phyloP scores from a whole-genome alignment of 2,888 invertebrate species.

The Cynaeus angustus region DNA sequence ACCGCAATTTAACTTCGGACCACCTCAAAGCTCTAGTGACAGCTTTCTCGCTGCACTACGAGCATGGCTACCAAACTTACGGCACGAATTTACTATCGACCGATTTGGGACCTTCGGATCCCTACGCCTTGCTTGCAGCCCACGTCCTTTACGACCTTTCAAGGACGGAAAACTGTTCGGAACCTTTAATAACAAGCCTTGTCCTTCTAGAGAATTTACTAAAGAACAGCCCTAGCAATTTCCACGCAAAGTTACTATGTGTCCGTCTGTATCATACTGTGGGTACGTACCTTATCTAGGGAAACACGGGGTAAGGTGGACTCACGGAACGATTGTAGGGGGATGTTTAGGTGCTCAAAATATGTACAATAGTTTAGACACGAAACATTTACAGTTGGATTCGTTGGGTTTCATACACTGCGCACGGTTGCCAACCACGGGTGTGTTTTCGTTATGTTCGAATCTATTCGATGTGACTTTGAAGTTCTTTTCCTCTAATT shows the following conservation, averaged over 20 bases:
- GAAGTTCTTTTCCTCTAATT: slow-evolving; percentile 90
- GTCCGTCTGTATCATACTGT: slow-evolving; percentile 86
- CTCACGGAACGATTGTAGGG: slow-evolving; percentile 71
- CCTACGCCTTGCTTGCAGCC: slow-evolving; percentile 86
- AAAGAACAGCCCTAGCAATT: slow-evolving; percentile 88
- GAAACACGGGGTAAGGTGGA: slow-evolving; percentile 14
- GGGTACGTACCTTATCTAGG: slow-evolving; percentile 72
- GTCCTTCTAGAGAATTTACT: slow-evolving; percentile 83
- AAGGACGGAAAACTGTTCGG: slow-evolving; percentile 72
- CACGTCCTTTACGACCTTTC: slow-evolving; percentile 80
- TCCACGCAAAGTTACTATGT: slow-evolving; percentile 89
- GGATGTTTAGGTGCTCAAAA: slow-evolving; percentile 83
- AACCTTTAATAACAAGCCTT: slow-evolving; percentile 78
- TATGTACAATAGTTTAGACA: slow-evolving; percentile 86
- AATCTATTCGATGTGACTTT: slow-evolving; percentile 83
- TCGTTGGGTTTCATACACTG: slow-evolving; percentile 91
- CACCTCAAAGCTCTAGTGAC: slow-evolving; percentile 76
- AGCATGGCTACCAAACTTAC: slow-evolving; percentile 75
- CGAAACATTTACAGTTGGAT: slow-evolving; percentile 95
- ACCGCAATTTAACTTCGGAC: slow-evolving; percentile 74
- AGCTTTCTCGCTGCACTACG: slow-evolving; percentile 79
- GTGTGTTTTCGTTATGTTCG: slow-evolving; percentile 81
- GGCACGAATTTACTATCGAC: slow-evolving; percentile 77
- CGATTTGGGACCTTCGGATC: slow-evolving; percentile 85
- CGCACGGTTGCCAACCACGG: slow-evolving; percentile 82